These are phyloP conservation scores for Seira ritae DNA, from an alignment of 2,888 invertebrate species.

Conservation along the genomic window DNA sequence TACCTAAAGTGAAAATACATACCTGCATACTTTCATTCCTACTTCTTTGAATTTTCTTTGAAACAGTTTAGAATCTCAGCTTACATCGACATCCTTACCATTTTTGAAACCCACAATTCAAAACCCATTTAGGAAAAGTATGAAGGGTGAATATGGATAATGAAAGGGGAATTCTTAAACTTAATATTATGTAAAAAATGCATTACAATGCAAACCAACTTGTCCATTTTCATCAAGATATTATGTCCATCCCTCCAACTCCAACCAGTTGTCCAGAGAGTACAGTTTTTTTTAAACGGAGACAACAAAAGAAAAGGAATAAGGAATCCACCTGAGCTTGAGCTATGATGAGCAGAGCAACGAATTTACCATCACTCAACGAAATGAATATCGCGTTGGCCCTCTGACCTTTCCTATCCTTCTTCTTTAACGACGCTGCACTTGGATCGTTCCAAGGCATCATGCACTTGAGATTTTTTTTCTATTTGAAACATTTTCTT, in stretches of 20 bases:
- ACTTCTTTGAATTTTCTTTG: constrained; percentile 9
- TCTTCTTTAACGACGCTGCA: constrained; percentile 16
- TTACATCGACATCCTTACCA: constrained; percentile 24
- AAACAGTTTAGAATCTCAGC: constrained; percentile 1
- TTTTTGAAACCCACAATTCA: constrained; percentile 48
- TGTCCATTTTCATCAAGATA: constrained; percentile 53
- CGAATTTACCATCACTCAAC: constrained; percentile 45
- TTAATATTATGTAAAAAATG: background rate
- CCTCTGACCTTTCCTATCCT: constrained; percentile 42
- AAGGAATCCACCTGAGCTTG: background rate
- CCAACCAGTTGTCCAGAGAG: constrained; percentile 1
- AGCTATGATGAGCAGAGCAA: background rate
- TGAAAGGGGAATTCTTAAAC: background rate
- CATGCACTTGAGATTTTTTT: background rate
- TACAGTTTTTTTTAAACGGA: background rate
- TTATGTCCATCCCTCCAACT: constrained; percentile 12
- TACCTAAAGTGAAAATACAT: constrained; percentile 1
- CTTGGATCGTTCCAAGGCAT: background rate
- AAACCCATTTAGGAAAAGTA: constrained; percentile 50
- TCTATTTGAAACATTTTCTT: constrained; percentile 35
- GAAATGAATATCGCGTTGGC: constrained; percentile 31
- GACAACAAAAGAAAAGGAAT: constrained; percentile 15
- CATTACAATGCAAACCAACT: constrained; percentile 14
- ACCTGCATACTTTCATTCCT: background rate
- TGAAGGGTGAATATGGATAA: constrained; percentile 17